phyloP scores from a whole-genome alignment of 2,113 vertebrate species.

The Nibea coibor region DNA sequence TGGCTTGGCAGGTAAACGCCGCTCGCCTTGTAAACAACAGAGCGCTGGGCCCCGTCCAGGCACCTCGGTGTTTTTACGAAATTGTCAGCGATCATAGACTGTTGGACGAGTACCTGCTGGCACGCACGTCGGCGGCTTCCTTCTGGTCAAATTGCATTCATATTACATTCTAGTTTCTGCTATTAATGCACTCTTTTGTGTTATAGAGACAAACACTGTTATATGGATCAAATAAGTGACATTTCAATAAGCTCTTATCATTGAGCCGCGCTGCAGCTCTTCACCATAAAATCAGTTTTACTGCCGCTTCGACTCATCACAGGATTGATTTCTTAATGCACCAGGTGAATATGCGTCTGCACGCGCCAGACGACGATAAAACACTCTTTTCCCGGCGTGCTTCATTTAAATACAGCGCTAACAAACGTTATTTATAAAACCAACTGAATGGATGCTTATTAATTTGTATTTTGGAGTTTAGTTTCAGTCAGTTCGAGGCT shows the following conservation, averaged over 20 bases:
- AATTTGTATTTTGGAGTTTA: background rate
- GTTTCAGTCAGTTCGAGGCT: background rate
- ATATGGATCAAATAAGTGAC: slow-evolving; percentile 46
- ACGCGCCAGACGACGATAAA: background rate
- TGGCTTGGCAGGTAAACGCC: slow-evolving; percentile 14
- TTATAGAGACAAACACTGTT: slow-evolving; percentile 19
- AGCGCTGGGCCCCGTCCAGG: slow-evolving; percentile 15
- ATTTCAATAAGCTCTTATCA: slow-evolving; percentile 59
- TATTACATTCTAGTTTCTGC: background rate
- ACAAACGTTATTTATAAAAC: slow-evolving; percentile 21
- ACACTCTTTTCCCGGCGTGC: background rate
- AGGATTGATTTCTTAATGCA: slow-evolving; percentile 58
- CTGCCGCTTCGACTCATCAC: slow-evolving; percentile 57
- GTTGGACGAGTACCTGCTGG: background rate
- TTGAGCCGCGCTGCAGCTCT: slow-evolving; percentile 42
- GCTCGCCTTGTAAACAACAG: slow-evolving; percentile 44
- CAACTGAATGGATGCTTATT: background rate
- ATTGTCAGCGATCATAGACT: slow-evolving; percentile 12
- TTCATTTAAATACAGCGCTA: slow-evolving; percentile 42
- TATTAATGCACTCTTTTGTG: slow-evolving; percentile 18
- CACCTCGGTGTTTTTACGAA: slow-evolving; percentile 14
- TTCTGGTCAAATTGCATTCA: background rate
- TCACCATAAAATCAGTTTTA: slow-evolving; percentile 50
- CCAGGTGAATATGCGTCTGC: slow-evolving; percentile 40
- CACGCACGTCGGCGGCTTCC: background rate